Conservation (phyloP, 64 coral and sea anemone species). For the Stichodactyla helianthus region DNA sequence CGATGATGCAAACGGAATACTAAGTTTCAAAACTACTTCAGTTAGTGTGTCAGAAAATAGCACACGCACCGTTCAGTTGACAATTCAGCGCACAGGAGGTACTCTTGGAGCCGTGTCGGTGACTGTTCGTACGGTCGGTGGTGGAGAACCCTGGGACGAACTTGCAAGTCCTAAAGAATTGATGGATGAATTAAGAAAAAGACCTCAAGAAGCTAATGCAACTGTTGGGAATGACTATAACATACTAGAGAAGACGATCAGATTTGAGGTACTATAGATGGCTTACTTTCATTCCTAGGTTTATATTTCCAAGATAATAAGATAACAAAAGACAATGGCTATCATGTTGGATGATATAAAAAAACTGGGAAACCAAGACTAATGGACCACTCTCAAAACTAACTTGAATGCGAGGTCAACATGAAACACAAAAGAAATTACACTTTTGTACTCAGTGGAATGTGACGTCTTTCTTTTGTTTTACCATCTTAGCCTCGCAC, state of each 20-base stretch:
- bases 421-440: no score
- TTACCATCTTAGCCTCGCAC: no score
- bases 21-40: slow-evolving; percentile 51
- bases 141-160: slow-evolving; percentile 66
- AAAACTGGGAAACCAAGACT: no score
- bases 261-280: slow-evolving; percentile 37
- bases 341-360: no score
- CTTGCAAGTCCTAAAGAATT: slow-evolving; percentile 34
- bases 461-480: no score
- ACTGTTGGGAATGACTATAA: slow-evolving; percentile 65
- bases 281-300: no score
- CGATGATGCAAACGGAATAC: slow-evolving; percentile 68
- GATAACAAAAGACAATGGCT: no score
- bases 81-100: slow-evolving; percentile 67
- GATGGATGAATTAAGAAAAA: slow-evolving; percentile 32
- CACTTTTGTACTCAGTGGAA: no score
- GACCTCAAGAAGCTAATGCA: slow-evolving; percentile 41
- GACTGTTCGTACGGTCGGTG: slow-evolving; percentile 77
- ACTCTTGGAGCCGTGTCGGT: slow-evolving; percentile 79
- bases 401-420: no score
- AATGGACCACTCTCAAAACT: no score
- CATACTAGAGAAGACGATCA: slow-evolving; percentile 35
- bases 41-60: slow-evolving; percentile 62
- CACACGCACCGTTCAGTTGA: slow-evolving; percentile 52
- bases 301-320: no score